Conservation (phyloP, 2,888 invertebrate genomes). For the Operophtera brumata region DNA sequence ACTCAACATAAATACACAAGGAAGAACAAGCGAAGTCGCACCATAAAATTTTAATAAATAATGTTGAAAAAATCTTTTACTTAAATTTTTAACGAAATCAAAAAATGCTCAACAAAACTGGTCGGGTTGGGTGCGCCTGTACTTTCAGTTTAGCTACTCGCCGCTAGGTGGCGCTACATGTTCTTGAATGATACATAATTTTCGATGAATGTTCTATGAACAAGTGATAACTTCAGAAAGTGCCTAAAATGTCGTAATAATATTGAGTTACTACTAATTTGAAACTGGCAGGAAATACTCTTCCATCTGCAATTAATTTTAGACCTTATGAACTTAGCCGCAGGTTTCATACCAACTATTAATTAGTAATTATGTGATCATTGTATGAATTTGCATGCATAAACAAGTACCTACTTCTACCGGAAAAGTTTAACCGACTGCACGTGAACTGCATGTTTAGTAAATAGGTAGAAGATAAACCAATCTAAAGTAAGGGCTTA, state of each 20-base stretch:
- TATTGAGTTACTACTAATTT: no score
- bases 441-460: neutral
- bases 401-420: neutral
- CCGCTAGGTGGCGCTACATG: constrained; percentile 29
- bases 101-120: no score
- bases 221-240: no score
- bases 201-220: no score
- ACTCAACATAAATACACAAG: constrained; percentile 1
- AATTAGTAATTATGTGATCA: no score
- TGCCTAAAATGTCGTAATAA: no score
- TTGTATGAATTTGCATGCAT: neutral
- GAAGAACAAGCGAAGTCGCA: neutral
- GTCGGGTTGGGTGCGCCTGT: neutral
- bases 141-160: constrained; percentile 13
- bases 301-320: no score
- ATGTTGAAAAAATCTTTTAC: neutral
- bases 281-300: no score
- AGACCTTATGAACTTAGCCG: no score
- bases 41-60: neutral
- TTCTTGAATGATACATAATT: neutral
- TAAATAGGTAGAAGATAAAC: neutral
- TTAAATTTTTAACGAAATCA: no score
- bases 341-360: no score
- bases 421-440: neutral
- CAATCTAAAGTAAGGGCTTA: no score